Percentiles rank a stretch among this genome's conserved stretches.
These are phyloP conservation scores for Pterois miles DNA, from an alignment of 2,797 vertebrate genomes.

Conservation along the genomic window DNA sequence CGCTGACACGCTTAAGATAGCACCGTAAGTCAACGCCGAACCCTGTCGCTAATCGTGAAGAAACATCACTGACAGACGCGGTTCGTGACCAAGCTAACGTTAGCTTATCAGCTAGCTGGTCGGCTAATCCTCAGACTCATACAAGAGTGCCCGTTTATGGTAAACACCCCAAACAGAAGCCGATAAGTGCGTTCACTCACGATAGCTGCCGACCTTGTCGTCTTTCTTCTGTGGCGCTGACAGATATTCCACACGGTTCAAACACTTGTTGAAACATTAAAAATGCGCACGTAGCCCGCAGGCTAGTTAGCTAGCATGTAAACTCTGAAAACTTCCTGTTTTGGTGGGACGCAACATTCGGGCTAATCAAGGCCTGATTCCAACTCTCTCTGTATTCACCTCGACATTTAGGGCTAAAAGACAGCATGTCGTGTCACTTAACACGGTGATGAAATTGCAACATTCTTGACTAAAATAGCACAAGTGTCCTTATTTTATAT, in stretches of 20 bases:
- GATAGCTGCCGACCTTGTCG: accelerated
- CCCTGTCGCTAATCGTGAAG: background rate
- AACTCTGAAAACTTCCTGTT: conserved; percentile 67
- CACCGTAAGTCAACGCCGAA: background rate
- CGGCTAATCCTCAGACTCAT: background rate
- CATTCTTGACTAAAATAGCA: accelerated
- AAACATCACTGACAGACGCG: background rate
- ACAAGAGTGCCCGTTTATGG: background rate
- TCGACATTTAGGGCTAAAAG: accelerated
- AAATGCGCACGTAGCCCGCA: background rate
- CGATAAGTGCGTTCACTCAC: background rate
- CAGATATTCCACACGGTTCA: too few species aligned
- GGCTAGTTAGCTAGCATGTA: conserved; percentile 14
- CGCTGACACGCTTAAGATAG: background rate
- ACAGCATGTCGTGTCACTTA: accelerated
- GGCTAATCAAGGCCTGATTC: background rate
- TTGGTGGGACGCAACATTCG: conserved; percentile 18
- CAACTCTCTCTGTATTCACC: background rate
- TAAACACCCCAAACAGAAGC: background rate
- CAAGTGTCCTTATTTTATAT: accelerated
- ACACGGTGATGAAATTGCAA: accelerated
- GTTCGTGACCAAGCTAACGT: background rate
- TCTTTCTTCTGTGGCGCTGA: background rate
- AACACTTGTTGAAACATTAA: background rate
- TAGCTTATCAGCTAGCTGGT: conserved; percentile 31